Evolutionary conservation across 2,113 vertebrate species (phyloP).

Genomic region (Actenoides lindsayi): DNA sequence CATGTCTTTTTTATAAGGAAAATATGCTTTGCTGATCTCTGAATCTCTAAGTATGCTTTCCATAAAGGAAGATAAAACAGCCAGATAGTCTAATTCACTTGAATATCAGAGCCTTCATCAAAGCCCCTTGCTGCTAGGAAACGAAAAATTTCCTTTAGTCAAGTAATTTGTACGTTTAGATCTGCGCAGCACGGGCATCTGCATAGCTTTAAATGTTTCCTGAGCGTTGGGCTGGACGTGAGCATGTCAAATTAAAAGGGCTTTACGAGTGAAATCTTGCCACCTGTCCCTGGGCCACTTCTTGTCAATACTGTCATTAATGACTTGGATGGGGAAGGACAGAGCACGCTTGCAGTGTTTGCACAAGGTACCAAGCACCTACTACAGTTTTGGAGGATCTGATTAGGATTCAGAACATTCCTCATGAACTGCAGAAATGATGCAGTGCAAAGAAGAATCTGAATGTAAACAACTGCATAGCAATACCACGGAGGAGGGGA

Average conservation of each 20-base stretch:
- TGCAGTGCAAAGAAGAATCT: neutral
- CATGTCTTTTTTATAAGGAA: neutral
- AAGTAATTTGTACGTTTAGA: neutral
- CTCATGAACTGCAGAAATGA: neutral
- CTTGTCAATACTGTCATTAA: neutral
- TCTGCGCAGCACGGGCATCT: neutral
- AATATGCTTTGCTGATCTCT: neutral
- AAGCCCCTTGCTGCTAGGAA: neutral
- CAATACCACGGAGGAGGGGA: neutral
- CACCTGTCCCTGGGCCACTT: neutral
- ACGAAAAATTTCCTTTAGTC: neutral
- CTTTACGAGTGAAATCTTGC: neutral
- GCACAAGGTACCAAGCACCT: neutral
- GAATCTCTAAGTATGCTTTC: neutral
- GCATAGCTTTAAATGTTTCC: neutral
- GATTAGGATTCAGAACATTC: neutral
- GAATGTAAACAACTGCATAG: neutral
- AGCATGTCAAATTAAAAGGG: neutral
- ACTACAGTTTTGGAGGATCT: neutral
- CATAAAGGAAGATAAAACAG: neutral
- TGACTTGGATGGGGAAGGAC: neutral
- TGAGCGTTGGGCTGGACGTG: neutral
- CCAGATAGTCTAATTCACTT: neutral
- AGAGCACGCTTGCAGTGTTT: neutral
- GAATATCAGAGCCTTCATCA: neutral